phyloP scores from a whole-genome alignment of 2,113 vertebrate genomes.

The Trachemys scripta region DNA sequence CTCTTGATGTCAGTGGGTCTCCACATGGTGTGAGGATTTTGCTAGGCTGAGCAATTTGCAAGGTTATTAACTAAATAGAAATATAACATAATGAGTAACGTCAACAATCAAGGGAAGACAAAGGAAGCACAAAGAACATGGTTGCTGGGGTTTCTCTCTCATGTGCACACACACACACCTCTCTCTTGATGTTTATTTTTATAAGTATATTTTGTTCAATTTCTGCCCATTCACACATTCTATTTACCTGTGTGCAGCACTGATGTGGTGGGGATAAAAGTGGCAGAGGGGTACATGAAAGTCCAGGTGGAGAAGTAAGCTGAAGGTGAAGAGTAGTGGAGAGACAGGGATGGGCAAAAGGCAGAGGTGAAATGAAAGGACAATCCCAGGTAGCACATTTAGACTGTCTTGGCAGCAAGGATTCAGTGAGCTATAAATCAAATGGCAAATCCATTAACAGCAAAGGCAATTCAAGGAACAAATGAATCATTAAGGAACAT shows the following conservation, averaged over 20 bases:
- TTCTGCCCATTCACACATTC: not conserved
- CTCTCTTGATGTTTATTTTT: not conserved
- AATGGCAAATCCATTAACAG: not conserved
- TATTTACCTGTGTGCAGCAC: not conserved
- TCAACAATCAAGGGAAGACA: not conserved
- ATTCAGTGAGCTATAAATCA: not conserved
- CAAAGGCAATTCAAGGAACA: not conserved
- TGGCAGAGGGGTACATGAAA: not conserved
- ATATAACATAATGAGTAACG: not conserved
- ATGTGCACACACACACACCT: not conserved
- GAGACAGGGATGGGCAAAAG: not conserved
- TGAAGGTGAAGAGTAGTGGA: not conserved
- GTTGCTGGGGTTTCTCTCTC: not conserved
- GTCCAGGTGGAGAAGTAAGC: not conserved
- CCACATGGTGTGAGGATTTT: not conserved
- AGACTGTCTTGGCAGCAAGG: not conserved
- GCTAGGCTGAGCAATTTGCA: not conserved
- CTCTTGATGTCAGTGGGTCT: not conserved
- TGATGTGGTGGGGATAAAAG: not conserved
- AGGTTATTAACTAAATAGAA: not conserved
- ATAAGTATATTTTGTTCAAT: not conserved
- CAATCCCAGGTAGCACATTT: not conserved
- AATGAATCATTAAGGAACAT: slow-evolving; percentile 23
- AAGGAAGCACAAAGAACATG: not conserved
- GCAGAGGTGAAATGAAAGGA: not conserved